Evolutionary conservation across 2,113 vertebrate species (phyloP), one percentile per base, ranked within the genome.

Genomic region (Lepisosteus oculatus): DNA sequence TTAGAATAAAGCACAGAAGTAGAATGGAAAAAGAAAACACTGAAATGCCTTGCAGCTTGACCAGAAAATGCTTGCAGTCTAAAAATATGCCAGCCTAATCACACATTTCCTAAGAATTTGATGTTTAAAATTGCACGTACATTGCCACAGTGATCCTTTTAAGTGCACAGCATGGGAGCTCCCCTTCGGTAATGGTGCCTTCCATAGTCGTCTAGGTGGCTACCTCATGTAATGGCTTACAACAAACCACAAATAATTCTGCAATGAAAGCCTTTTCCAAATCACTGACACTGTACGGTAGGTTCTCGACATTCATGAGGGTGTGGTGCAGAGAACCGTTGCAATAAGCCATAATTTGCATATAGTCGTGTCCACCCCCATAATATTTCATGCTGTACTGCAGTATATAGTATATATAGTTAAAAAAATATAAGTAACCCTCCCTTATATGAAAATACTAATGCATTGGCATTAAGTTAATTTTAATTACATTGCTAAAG

Each of bases 81-180:
- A 83, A 85, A 83, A 85, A 84, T 81, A 83, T 68, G 41, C 68
- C 17, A 42, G 42, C 68, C 77, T 80, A 74, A 81, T 84, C 84
- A 81, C 67, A 79, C 74, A 68, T 68, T 71, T 61, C 65, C 55
- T 11, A 67, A 73, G 72, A 84, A 82, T 75, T 72, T 79, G 3
- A 78, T 83, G 83, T 78, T 68, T 62, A 42, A 80, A 84, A 85
- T 80, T 82, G 75, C 76, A 68, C 69, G 13, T 41, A 56, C 69
- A 4, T 82, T 73, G 29, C 61, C 47, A 41, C 8, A 64, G 55
- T 61, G 45, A 71, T 71, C 61, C 61, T 47, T 63, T 71, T 44
- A 64, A 41, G 70, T 71, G 66, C 73, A 55, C 9, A 41, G 75
- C 71, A 68, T 64, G 43, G 61, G 55, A 17, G 69, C 64, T 5